Base-by-base conservation (phyloP, 2,888 invertebrate species). In the Aspidapion aeneum region DNA sequence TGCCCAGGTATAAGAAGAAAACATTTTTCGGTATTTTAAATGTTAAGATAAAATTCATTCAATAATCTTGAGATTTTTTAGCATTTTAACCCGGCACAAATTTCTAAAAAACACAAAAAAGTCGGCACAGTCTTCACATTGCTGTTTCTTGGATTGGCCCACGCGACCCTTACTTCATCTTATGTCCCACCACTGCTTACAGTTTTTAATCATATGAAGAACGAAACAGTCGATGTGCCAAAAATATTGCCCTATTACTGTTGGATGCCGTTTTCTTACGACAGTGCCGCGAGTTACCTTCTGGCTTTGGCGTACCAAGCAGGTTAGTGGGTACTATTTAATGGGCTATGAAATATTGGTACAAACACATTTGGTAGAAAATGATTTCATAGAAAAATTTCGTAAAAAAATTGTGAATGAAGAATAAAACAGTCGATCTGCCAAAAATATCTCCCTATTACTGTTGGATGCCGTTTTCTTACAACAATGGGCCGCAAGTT, bases 391-490 rank as follows among this genome's bases (percentile, higher is more conserved):
- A n/a, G n/a, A n/a, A n/a, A n/a, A n/a, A n/a, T n/a, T n/a, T n/a
- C n/a, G n/a, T n/a, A n/a, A n/a, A n/a, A n/a, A n/a, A n/a, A n/a
- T n/a, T n/a, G 50, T 68, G 56, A 22, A 62, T 67, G 18, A 63
- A 63, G 55, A 66, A 68, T 56, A 51, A 64, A 16, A 66, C 65
- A 48, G 60, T 51, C 21, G 58, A 60, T 1, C 68, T 74, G 52
- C 67, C 68, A 1, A 66, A 70, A 20, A 67, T 61, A 52, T 64
- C 77, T 22, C 77, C 77, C 0, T 77, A 75, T 64, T 74, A 72
- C 55, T 73, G 74, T 63, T 77, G 76, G 77, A 77, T 78, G 69
- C 79, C 79, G 0, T 78, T 77, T 65, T 57, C 60, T n/a, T 73
- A 73, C 56, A 69, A 74, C 51, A 76, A 75, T 2, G 71, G 74